These are phyloP conservation scores for Eulemur mongoz DNA, from an alignment of 2,797 vertebrate genomes.

Conservation along the genomic window DNA sequence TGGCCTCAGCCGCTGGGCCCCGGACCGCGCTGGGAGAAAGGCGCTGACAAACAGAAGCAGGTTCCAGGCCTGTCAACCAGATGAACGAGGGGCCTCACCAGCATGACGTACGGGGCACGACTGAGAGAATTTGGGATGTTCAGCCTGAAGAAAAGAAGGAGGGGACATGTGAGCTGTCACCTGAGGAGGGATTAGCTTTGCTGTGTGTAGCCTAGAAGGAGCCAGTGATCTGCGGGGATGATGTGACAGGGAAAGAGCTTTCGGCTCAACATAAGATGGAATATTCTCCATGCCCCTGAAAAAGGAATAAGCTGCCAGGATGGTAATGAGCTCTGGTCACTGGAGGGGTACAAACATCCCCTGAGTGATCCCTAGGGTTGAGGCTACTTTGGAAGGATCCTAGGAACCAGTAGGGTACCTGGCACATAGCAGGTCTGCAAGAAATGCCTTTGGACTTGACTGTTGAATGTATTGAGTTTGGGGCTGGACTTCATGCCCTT, in stretches of 20 bases:
- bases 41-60: conserved; percentile 13
- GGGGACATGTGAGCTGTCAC: neutral
- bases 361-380: neutral
- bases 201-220: neutral
- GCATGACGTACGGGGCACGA: neutral
- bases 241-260: neutral
- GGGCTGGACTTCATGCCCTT: neutral
- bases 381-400: neutral
- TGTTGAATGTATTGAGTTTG: neutral
- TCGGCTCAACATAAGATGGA: neutral
- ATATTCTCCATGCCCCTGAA: neutral
- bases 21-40: neutral
- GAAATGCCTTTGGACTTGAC: neutral
- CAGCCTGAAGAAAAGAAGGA: neutral
- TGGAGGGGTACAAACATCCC: neutral
- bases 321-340: neutral
- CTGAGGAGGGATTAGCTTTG: conserved; percentile 15
- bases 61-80: conserved; percentile 8
- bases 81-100: neutral
- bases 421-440: neutral
- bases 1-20: neutral
- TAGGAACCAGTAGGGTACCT: neutral
- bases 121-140: conserved; percentile 13
- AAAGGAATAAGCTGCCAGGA: neutral
- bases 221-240: neutral